These are phyloP conservation scores for Avahi laniger DNA, from an alignment of 2,797 vertebrate genomes.

Conservation along the genomic window DNA sequence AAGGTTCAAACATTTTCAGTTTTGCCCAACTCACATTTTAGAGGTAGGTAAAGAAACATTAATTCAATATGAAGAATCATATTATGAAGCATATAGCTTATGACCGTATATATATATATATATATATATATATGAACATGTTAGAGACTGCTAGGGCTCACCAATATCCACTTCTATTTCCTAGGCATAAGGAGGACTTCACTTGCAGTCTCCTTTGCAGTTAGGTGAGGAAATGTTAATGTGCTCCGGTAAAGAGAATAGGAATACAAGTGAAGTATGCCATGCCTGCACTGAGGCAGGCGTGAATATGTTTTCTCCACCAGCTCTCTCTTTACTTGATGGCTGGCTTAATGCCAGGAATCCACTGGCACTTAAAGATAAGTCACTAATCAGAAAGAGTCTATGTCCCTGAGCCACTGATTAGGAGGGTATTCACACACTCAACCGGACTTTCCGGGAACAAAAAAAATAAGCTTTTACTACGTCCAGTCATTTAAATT, in stretches of 20 bases:
- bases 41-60: background rate
- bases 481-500: background rate
- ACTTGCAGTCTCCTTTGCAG: background rate
- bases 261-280: background rate
- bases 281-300: background rate
- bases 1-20: background rate
- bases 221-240: background rate
- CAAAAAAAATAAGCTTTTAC: slow-evolving; percentile 33
- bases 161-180: background rate
- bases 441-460: background rate
- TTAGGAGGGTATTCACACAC: background rate
- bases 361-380: background rate
- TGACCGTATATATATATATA: background rate
- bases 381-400: background rate
- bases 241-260: background rate
- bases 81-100: background rate
- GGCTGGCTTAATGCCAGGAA: background rate
- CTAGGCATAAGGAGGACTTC: background rate
- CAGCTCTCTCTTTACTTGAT: background rate
- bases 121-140: background rate
- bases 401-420: background rate
- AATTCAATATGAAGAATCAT: background rate
- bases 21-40: background rate
- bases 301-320: background rate
- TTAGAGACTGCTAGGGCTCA: background rate